Base-by-base conservation (phyloP, 2,797 vertebrate species). In the Hipposideros larvatus region DNA sequence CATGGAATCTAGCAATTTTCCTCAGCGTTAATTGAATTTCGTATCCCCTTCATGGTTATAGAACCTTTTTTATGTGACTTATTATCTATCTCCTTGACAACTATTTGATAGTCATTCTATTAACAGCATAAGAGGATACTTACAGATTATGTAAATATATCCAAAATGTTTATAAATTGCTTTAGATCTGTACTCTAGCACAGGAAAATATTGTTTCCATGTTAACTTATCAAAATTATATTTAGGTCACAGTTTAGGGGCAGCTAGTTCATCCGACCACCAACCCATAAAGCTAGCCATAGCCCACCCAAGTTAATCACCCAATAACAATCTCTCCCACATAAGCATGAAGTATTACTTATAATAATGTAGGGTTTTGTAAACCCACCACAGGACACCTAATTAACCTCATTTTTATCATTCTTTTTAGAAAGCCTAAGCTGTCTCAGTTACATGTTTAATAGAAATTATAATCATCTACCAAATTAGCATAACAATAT, bases 341-440 rank as follows among this genome's bases (percentile, higher is more conserved):
- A 65, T 70, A 78, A 83, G 24, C 57, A 65, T 87, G 24, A 91
- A 91, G 16, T 71, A 59, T 75, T 92, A 57, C 51, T 74, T 13
- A 70, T 75, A 88, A 70, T 79, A 84, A 51, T 63, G 8, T n/a
- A 74, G 26, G 55, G 87, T 86, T 94, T 95, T 92, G 59, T 88
- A 92, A 92, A 75, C 55, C 26, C 19, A 59, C 43, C 19, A 13
- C 1, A 74, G 28, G 11, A 51, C 1, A 91, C 55, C 55, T 90
- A 96, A 95, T 87, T 96, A 95, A 79, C 77, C 55, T 96, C 34
- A 83, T 70, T 96, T 96, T 88, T 71, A 78, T 92, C 37, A 87
- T 51, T 85, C 19, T 94, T 87, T 94, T 97, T 68, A 83, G 91
- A 93, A 94, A 93, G 11, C 66, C 65, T 78, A 79, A 95, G 43